Conservation (phyloP, 2,113 vertebrate species). For the Gracilinanus agilis region DNA sequence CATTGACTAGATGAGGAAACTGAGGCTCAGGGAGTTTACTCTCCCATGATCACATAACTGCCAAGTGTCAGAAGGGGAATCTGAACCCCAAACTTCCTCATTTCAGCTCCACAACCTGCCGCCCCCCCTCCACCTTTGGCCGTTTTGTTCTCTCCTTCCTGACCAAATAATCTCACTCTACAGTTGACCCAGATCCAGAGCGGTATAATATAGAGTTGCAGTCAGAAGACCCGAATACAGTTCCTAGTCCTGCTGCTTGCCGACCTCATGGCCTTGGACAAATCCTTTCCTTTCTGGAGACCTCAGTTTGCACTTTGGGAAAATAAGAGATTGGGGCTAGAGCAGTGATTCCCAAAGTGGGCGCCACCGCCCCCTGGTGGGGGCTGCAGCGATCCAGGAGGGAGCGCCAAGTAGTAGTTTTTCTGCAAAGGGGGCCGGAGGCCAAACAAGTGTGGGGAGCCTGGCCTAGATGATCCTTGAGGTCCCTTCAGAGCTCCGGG, state of each 20-base stretch:
- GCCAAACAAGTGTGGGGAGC: too few relatives aligned
- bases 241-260: too few relatives aligned
- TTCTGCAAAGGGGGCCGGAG: too few relatives aligned
- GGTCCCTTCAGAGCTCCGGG: too few relatives aligned
- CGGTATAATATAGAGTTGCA: too few relatives aligned
- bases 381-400: too few relatives aligned
- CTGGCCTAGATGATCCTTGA: not conserved
- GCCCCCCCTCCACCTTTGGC: too few relatives aligned
- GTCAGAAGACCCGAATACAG: too few relatives aligned
- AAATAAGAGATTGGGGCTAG: not conserved
- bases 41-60: not conserved
- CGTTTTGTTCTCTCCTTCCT: not conserved
- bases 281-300: not conserved
- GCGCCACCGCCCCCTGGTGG: too few relatives aligned
- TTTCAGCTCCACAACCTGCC: not conserved
- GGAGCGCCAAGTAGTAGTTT: too few relatives aligned
- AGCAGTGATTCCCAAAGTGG: too few relatives aligned
- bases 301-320: not conserved
- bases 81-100: not conserved
- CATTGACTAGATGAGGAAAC: not conserved
- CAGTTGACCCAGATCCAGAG: not conserved
- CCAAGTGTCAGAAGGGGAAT: not conserved
- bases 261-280: not conserved
- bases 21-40: not conserved
- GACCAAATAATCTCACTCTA: not conserved